Evolutionary conservation across 2,797 vertebrate species (phyloP).

Genomic region (Phrynocephalus guinanensis): DNA sequence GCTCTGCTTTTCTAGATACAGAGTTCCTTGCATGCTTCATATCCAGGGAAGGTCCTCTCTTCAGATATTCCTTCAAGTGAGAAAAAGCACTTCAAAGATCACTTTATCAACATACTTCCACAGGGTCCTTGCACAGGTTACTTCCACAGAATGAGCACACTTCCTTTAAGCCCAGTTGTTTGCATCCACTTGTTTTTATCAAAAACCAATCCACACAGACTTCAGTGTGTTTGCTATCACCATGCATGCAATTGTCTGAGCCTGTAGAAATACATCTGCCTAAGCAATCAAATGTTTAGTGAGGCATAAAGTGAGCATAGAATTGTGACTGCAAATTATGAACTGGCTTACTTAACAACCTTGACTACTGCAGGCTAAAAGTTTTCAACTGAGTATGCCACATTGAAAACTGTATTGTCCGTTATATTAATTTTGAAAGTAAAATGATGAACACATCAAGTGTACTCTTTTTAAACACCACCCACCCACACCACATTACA

Average conservation of each 20-base stretch:
- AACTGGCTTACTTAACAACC: not conserved
- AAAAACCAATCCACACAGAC: not conserved
- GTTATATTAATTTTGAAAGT: not conserved
- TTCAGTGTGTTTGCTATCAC: not conserved
- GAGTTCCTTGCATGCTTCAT: too few relatives aligned
- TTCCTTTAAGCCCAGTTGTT: not conserved
- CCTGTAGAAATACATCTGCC: not conserved
- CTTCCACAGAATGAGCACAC: not conserved
- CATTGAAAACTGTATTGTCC: slow-evolving; percentile 32
- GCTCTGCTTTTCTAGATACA: too few relatives aligned
- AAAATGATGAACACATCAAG: not conserved
- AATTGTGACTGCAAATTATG: not conserved
- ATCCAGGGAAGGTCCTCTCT: too few relatives aligned
- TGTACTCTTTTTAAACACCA: not conserved
- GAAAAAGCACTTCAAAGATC: too few relatives aligned
- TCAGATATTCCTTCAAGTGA: too few relatives aligned
- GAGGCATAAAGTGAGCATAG: not conserved
- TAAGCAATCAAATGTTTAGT: not conserved
- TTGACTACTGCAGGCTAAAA: not conserved
- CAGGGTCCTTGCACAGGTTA: too few relatives aligned
- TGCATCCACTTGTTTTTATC: not conserved
- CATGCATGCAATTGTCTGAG: not conserved
- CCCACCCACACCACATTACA: not conserved
- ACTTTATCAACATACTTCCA: too few relatives aligned
- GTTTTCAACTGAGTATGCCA: not conserved